A percentile compares a stretch with the other conserved stretches of the same genome.
Evolutionary conservation across 2,797 vertebrate species (phyloP).

Genomic region (Acanthopagrus latus): DNA sequence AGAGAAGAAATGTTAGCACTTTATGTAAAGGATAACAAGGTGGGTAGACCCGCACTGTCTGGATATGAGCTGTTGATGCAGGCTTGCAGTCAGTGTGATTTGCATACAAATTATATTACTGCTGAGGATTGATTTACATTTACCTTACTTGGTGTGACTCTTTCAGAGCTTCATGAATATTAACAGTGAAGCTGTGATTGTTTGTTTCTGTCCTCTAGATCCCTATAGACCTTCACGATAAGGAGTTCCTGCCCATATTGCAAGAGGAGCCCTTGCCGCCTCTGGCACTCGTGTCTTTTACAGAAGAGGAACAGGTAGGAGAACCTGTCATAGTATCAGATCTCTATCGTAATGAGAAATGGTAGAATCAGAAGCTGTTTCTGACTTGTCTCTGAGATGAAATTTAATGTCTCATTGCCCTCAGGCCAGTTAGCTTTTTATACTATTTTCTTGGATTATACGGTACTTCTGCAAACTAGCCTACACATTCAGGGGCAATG

Average conservation of each 20-base stretch:
- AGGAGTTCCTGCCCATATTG: slow-evolving; percentile 98
- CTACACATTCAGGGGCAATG: slow-evolving; percentile 12
- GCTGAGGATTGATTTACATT: background rate
- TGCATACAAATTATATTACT: slow-evolving; percentile 14
- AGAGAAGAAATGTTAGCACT: slow-evolving; percentile 99
- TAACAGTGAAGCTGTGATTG: background rate
- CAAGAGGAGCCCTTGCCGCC: slow-evolving; percentile 98
- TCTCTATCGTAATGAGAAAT: background rate
- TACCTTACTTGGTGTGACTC: background rate
- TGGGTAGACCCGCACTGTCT: slow-evolving; percentile 65
- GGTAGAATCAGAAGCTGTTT: background rate
- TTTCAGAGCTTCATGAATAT: background rate
- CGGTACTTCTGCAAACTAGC: background rate
- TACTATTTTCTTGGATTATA: slow-evolving; percentile 11
- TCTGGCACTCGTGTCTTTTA: slow-evolving; percentile 97
- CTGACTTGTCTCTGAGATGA: background rate
- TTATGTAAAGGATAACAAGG: slow-evolving; percentile 99
- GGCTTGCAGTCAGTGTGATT: background rate
- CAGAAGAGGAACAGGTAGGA: slow-evolving; percentile 98
- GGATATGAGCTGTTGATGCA: background rate
- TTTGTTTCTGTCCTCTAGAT: slow-evolving; percentile 82
- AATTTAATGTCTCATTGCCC: background rate
- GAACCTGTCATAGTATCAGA: background rate
- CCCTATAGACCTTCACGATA: slow-evolving; percentile 97
- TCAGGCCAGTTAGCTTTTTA: background rate